phyloP scores from a whole-genome alignment of 2,113 vertebrate genomes.

The Notarius lentiginosus region DNA sequence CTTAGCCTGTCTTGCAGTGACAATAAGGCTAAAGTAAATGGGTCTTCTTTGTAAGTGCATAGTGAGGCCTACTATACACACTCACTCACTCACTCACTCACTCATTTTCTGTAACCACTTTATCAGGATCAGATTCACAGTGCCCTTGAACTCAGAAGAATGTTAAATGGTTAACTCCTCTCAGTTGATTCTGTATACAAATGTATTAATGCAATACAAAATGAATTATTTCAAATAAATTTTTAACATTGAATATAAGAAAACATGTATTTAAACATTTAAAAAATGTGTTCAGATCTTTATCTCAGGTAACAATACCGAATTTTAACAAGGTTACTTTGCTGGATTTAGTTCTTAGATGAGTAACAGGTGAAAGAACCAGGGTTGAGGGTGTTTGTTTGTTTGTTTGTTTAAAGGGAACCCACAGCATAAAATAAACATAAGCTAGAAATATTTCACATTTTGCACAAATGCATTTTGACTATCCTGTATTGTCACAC shows the following conservation, averaged over 20 bases:
- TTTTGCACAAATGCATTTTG: no score
- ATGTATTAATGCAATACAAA: background rate
- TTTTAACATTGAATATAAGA: background rate
- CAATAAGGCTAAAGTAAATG: constrained; percentile 33
- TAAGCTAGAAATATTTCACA: background rate
- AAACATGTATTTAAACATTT: background rate
- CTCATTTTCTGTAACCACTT: background rate
- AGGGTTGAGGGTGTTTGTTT: background rate
- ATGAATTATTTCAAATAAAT: background rate
- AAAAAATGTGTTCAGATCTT: background rate
- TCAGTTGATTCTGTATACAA: background rate
- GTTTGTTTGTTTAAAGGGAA: background rate
- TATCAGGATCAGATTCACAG: background rate
- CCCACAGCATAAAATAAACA: background rate
- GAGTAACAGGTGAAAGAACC: background rate
- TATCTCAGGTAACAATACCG: background rate
- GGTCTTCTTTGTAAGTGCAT: constrained; percentile 15
- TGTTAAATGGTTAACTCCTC: background rate
- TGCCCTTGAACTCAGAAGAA: background rate
- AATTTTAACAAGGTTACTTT: background rate
- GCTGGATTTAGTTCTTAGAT: background rate
- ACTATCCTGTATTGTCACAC: no score
- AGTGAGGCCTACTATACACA: background rate
- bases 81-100: background rate
- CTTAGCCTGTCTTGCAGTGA: constrained; percentile 17